These are phyloP conservation scores for Clarias gariepinus DNA, from an alignment of 2,113 vertebrate genomes.

Conservation along the genomic window DNA sequence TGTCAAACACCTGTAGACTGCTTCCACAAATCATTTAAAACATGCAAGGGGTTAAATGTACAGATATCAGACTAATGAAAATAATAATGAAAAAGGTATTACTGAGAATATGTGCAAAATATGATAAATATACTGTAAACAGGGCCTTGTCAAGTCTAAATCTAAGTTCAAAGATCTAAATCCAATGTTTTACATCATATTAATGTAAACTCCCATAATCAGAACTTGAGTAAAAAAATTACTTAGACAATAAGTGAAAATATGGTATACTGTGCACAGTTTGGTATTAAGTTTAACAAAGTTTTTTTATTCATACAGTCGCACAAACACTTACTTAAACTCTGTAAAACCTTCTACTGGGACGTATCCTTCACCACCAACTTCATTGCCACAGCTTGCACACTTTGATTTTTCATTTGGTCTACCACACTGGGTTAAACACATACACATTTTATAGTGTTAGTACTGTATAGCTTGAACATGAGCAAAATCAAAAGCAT, in stretches of 20 bases:
- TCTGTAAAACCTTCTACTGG: constrained; percentile 40
- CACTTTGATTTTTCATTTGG: constrained; percentile 12
- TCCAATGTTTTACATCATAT: neutral
- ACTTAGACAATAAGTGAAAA: neutral
- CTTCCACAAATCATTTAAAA: neutral
- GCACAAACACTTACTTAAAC: constrained; percentile 13
- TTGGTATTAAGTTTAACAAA: neutral
- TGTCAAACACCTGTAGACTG: neutral
- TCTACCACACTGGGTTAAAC: constrained; percentile 43
- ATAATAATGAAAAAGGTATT: neutral
- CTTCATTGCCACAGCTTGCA: neutral
- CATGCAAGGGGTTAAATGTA: neutral
- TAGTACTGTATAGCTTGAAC: neutral
- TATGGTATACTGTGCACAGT: neutral
- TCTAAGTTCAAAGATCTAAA: neutral
- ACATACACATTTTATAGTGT: neutral
- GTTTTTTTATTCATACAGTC: neutral
- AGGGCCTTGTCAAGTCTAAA: neutral
- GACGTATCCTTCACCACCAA: constrained; percentile 23
- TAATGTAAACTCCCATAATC: neutral
- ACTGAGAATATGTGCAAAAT: neutral
- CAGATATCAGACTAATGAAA: neutral
- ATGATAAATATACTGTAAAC: neutral
- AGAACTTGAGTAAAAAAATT: neutral
- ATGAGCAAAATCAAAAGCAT: neutral